Conservation (phyloP, 2,797 vertebrate species). For the Halcyon badia region DNA sequence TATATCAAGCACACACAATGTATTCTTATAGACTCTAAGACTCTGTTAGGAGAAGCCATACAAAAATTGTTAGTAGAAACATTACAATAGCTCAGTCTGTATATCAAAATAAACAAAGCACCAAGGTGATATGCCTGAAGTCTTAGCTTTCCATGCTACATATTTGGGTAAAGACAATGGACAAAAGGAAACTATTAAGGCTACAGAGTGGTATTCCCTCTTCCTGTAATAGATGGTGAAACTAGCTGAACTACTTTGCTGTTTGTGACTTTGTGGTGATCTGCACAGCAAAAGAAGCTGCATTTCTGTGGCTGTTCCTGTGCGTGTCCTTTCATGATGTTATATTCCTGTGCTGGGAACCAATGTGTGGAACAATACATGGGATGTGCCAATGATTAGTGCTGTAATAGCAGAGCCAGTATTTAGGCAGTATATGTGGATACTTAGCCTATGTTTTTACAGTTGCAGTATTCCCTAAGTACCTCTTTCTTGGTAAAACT, state of each 20-base stretch:
- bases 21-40: not conserved
- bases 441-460: not conserved
- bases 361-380: accelerated
- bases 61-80: not conserved
- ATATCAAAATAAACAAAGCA: not conserved
- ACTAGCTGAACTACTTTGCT: not conserved
- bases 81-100: not conserved
- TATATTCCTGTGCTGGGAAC: not conserved
- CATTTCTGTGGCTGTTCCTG: not conserved
- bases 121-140: not conserved
- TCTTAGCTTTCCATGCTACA: not conserved
- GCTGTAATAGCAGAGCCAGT: not conserved
- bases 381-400: not conserved
- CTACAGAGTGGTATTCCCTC: not conserved
- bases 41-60: not conserved
- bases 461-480: not conserved
- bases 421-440: not conserved
- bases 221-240: not conserved
- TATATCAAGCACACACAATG: too few relatives aligned
- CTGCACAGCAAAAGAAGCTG: not conserved
- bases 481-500: not conserved
- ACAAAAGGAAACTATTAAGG: not conserved
- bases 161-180: accelerated
- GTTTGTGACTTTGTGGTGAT: not conserved
- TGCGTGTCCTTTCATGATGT: not conserved